phyloP scores from a whole-genome alignment of 2,797 vertebrate genomes.

The Falco cherrug region DNA sequence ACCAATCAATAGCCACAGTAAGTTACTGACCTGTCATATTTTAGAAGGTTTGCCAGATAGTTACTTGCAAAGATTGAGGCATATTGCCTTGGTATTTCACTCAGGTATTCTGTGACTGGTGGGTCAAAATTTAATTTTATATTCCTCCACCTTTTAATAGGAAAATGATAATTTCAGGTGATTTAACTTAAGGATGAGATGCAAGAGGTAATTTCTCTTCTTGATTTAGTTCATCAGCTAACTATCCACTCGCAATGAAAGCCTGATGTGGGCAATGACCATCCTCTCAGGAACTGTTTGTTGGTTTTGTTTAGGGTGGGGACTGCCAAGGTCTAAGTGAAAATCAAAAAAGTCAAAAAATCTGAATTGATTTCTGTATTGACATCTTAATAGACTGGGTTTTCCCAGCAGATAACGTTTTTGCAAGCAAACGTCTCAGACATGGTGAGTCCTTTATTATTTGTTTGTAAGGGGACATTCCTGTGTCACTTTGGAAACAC shows the following conservation, averaged over 20 bases:
- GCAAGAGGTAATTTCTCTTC: neutral
- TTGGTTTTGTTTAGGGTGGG: neutral
- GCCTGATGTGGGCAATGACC: neutral
- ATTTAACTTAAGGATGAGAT: neutral
- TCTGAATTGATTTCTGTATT: neutral
- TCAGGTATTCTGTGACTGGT: neutral
- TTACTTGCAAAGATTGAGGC: neutral
- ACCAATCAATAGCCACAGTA: neutral
- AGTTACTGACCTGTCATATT: neutral
- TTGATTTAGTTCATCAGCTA: neutral
- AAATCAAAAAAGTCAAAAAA: neutral
- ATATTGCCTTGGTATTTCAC: neutral
- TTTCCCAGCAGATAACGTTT: neutral
- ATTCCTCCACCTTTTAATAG: neutral
- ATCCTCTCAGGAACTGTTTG: neutral
- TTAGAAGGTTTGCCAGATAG: neutral
- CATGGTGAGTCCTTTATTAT: neutral
- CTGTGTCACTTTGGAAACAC: neutral
- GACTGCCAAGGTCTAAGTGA: neutral
- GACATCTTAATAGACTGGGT: neutral
- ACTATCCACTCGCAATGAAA: neutral
- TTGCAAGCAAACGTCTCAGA: neutral
- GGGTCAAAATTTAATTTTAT: neutral
- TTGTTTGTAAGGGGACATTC: neutral
- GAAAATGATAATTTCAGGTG: neutral